Evolutionary conservation across 2,113 vertebrate species (phyloP), one percentile per base, ranked within the genome.

Genomic region (Apteryx mantelli): DNA sequence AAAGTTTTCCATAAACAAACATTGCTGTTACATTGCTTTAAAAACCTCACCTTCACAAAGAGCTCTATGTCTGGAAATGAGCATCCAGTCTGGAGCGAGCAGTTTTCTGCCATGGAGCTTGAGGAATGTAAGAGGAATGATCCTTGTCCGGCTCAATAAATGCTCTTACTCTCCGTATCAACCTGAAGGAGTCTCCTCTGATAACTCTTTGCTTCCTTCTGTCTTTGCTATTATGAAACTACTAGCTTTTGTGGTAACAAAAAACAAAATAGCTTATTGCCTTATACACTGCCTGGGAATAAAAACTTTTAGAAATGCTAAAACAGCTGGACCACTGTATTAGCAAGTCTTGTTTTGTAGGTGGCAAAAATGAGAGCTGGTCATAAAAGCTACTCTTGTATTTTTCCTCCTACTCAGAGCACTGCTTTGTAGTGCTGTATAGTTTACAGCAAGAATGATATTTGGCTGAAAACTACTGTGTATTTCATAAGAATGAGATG

Each of bases 31-130:
- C 24, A 46, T 4, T 22, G 55, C 74, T 60, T 56, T 46, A 28
- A 21, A 12, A 7, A 3, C 40, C 95, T 97, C 96, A 98, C 98
- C 98, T 98, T 97, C n/a, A 98, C 98, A 87, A 98, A 97, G 83
- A 98, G 88, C 91, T 98, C 98, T 58, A 97, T 96, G 75, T 87
- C 82, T 32, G 97, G 98, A 24, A 97, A 93, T 0, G 17, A 88
- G 55, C 91, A 50, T 74, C 97, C 94, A 77, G 95, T 86, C 56
- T 89, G 92, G 42, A 82, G 66, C n/a, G 69, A 82, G 53, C 71
- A 61, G 22, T 69, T 42, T 61, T 48, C 60, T 42, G 36, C 40
- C 21, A 4, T 20, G 30, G 77, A 79, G 19, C 44, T 86, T 1
- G 11, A 79, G 60, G 58, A 34, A 14, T 0, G 8, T 38, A 22